A percentile compares a stretch with the other conserved stretches of the same genome.
These are phyloP conservation scores for Entelurus aequoreus DNA, from an alignment of 2,113 vertebrate species.

Conservation along the genomic window DNA sequence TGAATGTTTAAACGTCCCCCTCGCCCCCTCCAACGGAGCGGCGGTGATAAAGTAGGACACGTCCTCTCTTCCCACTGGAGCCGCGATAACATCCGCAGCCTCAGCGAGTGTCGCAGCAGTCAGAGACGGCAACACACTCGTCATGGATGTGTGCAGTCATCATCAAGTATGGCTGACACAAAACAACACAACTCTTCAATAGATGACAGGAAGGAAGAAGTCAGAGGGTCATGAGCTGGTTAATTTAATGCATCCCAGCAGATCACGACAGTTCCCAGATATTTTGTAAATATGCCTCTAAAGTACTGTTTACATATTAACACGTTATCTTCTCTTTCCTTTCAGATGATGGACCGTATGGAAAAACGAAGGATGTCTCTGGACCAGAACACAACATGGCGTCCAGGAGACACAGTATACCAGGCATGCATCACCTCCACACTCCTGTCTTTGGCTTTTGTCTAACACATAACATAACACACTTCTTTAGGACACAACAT, in stretches of 20 bases:
- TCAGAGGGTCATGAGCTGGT: no score
- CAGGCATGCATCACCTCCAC: conserved; percentile 34
- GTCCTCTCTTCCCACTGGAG: conserved; percentile 38
- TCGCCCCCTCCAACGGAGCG: conserved; percentile 20
- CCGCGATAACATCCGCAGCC: conserved; percentile 29
- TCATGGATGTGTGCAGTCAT: no score
- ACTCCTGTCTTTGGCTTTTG: no score
- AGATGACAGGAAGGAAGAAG: no score
- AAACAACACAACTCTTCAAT: no score
- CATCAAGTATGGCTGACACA: no score
- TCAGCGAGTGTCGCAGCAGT: conserved; percentile 26
- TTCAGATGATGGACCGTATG: conserved; percentile 65
- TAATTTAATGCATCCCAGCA: no score
- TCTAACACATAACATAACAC: neutral
- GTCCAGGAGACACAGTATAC: conserved; percentile 64
- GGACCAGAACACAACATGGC: conserved; percentile 55
- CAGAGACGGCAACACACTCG: conserved; percentile 4
- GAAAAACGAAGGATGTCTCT: conserved; percentile 62
- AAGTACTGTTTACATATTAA: neutral
- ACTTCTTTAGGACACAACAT: neutral
- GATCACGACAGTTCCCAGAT: neutral
- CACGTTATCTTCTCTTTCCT: neutral
- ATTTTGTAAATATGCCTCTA: neutral
- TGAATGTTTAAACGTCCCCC: conserved; percentile 45
- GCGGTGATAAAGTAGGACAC: conserved; percentile 56